Evolutionary conservation across 2,888 invertebrate genomes (phyloP), one percentile per base, ranked within the genome.

Genomic region (Drosophila meridionalis): DNA sequence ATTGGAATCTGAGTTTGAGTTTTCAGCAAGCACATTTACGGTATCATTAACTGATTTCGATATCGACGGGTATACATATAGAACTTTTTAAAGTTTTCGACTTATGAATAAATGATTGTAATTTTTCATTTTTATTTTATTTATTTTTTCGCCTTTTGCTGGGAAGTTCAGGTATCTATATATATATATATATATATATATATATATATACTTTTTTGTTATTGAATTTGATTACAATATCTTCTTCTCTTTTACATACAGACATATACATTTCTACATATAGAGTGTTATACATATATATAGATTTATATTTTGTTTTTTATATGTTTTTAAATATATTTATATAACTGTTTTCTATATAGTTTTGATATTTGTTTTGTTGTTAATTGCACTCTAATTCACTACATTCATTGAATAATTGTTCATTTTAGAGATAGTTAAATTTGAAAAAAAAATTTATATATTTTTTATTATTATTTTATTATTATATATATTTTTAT

Each of bases 41-140:
- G 56, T 57, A 43, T 57, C 42, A 28, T 40, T 64, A 42, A 42
- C 43, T 60, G 62, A 52, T 53, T 48, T 67, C n/a, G 50, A 64
- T 57, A 53, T 42, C 55, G 58, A 56, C 60, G 57, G 43, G 63
- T 73, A 64, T 58, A 69, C 52, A 59, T 65, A 58, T 62, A 68
- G 70, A 53, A 58, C 50, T 62, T 77, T 43, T 34, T 52, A 59
- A 58, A 48, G 59, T 63, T 63, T 65, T 76, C 50, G 38, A 63
- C 72, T 78, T 83, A 77, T 59, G 63, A 57, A 73, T 63, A 87
- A 45, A 55, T 83, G 77, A 79, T 81, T 83, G 73, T 68, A 61
- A 53, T 58, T 45, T 48, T 40, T 47, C 34, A 38, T 36, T 47
- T 42, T 48, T 36, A 20, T 45, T 8, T 48, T 50, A 58, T 57